A percentile compares a stretch with the other conserved stretches of the same genome.
These are phyloP conservation scores for Orthosia gracilis DNA, from an alignment of 2,888 invertebrate species.

Conservation along the genomic window DNA sequence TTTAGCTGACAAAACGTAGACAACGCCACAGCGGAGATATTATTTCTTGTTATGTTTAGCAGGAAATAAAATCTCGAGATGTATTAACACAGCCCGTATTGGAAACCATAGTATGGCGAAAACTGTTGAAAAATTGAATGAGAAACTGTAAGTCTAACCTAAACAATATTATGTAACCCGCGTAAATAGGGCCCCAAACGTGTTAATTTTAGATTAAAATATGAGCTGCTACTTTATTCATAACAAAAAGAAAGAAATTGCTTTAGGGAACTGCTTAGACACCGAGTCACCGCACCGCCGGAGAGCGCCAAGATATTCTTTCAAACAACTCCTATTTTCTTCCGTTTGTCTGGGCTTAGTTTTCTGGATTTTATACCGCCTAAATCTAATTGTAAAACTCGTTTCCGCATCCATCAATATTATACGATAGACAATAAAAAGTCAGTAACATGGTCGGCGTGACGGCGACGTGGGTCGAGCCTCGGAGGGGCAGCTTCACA, in stretches of 20 bases:
- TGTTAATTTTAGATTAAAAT: slow-evolving; percentile 60
- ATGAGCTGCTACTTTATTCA: slow-evolving; percentile 55
- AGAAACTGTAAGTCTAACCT: slow-evolving; percentile 13
- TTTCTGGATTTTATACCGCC: slow-evolving; percentile 39
- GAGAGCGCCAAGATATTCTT: slow-evolving; percentile 39
- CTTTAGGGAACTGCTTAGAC: slow-evolving; percentile 47
- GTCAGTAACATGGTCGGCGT: slow-evolving; percentile 48
- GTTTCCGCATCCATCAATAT: slow-evolving; percentile 71
- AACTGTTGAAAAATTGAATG: slow-evolving; percentile 19
- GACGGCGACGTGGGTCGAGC: slow-evolving; percentile 61
- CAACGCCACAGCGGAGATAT: slow-evolving; percentile 10
- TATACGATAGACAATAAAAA: slow-evolving; percentile 72
- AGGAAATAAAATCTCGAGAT: slow-evolving; percentile 14
- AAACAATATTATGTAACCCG: slow-evolving; percentile 20
- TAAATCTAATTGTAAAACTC: slow-evolving; percentile 73
- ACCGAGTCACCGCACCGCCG: slow-evolving; percentile 31
- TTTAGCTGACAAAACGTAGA: slow-evolving; percentile 13
- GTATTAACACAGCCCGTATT: slow-evolving; percentile 19
- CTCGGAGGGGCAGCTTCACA: slow-evolving; percentile 64
- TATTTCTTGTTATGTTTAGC: slow-evolving; percentile 7
- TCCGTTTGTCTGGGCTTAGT: slow-evolving; percentile 47
- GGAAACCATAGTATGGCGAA: slow-evolving; percentile 4
- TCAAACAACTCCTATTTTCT: slow-evolving; percentile 37
- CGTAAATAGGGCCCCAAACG: slow-evolving; percentile 34
- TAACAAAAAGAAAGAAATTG: slow-evolving; percentile 58